These are phyloP conservation scores for Hemiscyllium ocellatum DNA, from an alignment of 2,113 vertebrate genomes.

Conservation along the genomic window DNA sequence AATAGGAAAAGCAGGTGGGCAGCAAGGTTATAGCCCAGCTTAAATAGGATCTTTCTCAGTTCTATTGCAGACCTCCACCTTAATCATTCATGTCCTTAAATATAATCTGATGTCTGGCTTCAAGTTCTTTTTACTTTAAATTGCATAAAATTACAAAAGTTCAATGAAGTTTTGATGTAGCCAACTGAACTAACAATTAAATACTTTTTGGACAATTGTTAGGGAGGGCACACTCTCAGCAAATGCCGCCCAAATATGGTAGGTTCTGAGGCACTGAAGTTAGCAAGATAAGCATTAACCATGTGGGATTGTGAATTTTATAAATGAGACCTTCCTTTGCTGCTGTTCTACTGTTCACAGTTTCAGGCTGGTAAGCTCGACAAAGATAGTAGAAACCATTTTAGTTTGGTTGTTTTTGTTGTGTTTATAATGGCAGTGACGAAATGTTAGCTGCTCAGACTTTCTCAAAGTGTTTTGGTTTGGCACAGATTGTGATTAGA, in stretches of 20 bases:
- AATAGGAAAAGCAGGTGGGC: background rate
- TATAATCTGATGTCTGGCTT: background rate
- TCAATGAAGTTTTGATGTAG: background rate
- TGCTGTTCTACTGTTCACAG: background rate
- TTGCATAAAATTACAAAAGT: background rate
- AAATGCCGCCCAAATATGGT: constrained; percentile 28
- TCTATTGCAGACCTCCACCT: background rate
- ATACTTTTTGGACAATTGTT: background rate
- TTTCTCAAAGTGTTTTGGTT: constrained; percentile 12
- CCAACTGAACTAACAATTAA: background rate
- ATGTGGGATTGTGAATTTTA: background rate
- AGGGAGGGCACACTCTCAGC: background rate
- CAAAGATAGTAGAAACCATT: background rate
- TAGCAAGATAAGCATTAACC: background rate
- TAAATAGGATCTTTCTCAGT: background rate
- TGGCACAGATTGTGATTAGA: background rate
- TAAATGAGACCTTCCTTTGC: background rate
- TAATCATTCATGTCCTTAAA: background rate
- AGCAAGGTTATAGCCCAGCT: background rate
- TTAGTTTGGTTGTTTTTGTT: background rate
- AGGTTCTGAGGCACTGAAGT: background rate
- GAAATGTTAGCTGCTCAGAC: background rate
- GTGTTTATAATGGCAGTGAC: background rate
- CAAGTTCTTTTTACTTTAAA: background rate
- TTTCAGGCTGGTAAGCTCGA: background rate